phyloP scores from a whole-genome alignment of 2,113 vertebrate species.

The Myanophis thanlyinensis region DNA sequence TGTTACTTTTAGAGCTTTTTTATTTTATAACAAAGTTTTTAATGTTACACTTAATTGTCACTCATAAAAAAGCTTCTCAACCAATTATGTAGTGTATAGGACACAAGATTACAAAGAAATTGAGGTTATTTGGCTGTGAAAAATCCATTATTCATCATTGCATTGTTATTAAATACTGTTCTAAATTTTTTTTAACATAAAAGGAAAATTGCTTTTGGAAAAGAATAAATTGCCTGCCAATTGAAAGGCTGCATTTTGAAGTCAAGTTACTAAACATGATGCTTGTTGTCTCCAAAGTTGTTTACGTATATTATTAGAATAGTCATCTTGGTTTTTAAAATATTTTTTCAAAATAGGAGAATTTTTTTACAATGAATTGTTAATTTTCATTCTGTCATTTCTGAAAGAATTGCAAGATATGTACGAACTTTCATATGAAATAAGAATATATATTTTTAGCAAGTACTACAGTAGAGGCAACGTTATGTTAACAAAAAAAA shows the following conservation, averaged over 20 bases:
- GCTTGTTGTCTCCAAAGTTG: slow-evolving; percentile 48
- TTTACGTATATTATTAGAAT: slow-evolving; percentile 33
- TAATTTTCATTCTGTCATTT: neutral
- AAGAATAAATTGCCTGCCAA: slow-evolving; percentile 71
- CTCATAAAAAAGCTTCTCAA: slow-evolving; percentile 67
- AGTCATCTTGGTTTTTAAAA: neutral
- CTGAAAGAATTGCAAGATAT: neutral
- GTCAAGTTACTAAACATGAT: slow-evolving; percentile 51
- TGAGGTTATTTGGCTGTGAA: slow-evolving; percentile 70
- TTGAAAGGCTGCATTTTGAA: slow-evolving; percentile 70
- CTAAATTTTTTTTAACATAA: slow-evolving; percentile 71
- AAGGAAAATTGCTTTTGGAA: slow-evolving; percentile 78
- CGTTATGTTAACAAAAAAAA: neutral
- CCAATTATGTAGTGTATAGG: slow-evolving; percentile 71
- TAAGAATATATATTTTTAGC: neutral
- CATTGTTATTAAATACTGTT: slow-evolving; percentile 79
- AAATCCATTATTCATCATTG: slow-evolving; percentile 82
- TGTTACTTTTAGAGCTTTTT: slow-evolving; percentile 67
- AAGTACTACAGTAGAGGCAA: neutral
- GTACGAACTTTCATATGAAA: neutral
- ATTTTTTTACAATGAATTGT: slow-evolving; percentile 1
- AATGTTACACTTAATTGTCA: slow-evolving; percentile 76
- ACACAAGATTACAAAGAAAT: slow-evolving; percentile 72
- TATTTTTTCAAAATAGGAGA: neutral
- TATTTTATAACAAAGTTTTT: slow-evolving; percentile 68